Percentiles rank a stretch among this genome's conserved stretches.
phyloP scores from a whole-genome alignment of 2,888 invertebrate genomes.

The Zootermopsis nevadensis region DNA sequence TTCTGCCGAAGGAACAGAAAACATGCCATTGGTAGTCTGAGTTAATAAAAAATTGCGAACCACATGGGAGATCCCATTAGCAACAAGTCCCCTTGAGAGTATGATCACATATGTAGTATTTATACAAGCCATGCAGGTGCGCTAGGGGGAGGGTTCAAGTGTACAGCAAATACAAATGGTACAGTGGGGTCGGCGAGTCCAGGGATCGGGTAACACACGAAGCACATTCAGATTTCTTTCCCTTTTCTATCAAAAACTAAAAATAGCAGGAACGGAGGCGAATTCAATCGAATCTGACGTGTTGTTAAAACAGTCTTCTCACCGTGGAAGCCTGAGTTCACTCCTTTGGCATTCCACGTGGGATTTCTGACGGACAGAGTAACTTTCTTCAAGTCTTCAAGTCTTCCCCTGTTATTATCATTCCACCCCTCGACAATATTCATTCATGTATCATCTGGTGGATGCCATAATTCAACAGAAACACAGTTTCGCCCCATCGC shows the following conservation, averaged over 20 bases:
- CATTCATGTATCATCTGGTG: too few relatives aligned
- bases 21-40: not conserved
- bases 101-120: not conserved
- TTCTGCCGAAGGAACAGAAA: not conserved
- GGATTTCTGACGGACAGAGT: too few relatives aligned
- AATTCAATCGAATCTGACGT: not conserved
- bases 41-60: not conserved
- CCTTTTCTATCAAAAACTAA: not conserved
- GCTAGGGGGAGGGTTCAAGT: slow-evolving; percentile 1
- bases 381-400: too few relatives aligned
- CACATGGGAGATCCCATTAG: slow-evolving; percentile 23
- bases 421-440: too few relatives aligned
- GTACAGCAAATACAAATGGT: slow-evolving; percentile 18
- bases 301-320: too few relatives aligned
- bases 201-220: not conserved
- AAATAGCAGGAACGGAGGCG: not conserved
- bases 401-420: too few relatives aligned
- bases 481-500: too few relatives aligned
- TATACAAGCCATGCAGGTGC: not conserved
- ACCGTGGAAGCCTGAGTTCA: too few relatives aligned
- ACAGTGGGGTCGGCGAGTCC: not conserved
- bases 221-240: not conserved
- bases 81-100: slow-evolving; percentile 30
- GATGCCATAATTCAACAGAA: too few relatives aligned
- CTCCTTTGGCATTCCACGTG: too few relatives aligned